A percentile compares a stretch with the other conserved stretches of the same genome.
phyloP scores from a whole-genome alignment of 64 coral and sea anemone genomes.

The Actinia equina region DNA sequence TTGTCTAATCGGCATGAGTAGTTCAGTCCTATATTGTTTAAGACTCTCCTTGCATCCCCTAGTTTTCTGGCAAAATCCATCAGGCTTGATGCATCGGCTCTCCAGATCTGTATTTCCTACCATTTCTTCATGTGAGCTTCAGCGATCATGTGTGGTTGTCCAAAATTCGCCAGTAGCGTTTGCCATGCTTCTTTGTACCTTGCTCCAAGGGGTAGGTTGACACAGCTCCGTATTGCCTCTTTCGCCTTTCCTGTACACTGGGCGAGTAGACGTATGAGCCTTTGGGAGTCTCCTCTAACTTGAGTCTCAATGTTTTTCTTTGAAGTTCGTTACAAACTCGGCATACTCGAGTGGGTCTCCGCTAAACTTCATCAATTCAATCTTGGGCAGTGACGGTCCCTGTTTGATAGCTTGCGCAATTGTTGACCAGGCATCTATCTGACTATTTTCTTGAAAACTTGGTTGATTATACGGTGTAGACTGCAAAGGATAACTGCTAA shows the following conservation, averaged over 20 bases:
- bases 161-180: slow-evolving; percentile 48
- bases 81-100: slow-evolving; percentile 33
- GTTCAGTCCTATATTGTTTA: slow-evolving; percentile 36
- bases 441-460: not conserved
- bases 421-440: slow-evolving; percentile 30
- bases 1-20: slow-evolving; percentile 47
- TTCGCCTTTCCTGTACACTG: slow-evolving; percentile 58
- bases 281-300: slow-evolving; percentile 47
- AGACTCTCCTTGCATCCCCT: slow-evolving; percentile 54
- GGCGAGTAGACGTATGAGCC: slow-evolving; percentile 40
- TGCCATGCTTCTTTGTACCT: slow-evolving; percentile 55
- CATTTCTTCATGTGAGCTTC: slow-evolving; percentile 67
- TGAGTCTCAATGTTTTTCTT: slow-evolving; percentile 52
- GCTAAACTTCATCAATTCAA: slow-evolving; percentile 53
- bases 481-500: no score
- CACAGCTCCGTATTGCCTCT: slow-evolving; percentile 57
- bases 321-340: slow-evolving; percentile 45
- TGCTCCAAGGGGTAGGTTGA: slow-evolving; percentile 26
- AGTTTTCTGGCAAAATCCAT: slow-evolving; percentile 71
- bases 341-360: slow-evolving; percentile 51
- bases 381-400: slow-evolving; percentile 56
- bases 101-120: slow-evolving; percentile 50
- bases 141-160: slow-evolving; percentile 60
- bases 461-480: no score
- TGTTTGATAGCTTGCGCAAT: slow-evolving; percentile 60